Evolutionary conservation across 1,140 invertebrate species (phyloP), one percentile per base, ranked within the genome.

Genomic region (Portunus trituberculatus): DNA sequence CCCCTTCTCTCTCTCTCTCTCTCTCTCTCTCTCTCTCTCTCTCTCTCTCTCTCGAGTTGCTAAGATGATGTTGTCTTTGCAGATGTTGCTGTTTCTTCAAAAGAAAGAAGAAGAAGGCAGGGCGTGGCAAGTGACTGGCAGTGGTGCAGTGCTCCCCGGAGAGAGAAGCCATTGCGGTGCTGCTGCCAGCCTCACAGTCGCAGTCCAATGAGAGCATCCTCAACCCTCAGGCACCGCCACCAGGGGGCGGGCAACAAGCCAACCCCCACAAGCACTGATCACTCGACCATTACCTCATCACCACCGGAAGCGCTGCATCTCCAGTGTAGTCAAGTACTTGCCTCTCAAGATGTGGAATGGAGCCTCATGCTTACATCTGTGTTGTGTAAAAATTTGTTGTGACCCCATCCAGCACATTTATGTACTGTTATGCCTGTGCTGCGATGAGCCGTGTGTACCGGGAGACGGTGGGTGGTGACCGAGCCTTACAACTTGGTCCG

Each of bases 61-160:
- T 7, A 76, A 76, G 67, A 76, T n/a, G 20, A 2, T n/a, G 12
- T 76, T 25, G 96, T 96, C 97, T 97, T 98, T 98, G 97, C 98
- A 99, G 99, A 98, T 99, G 98, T 97, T 99, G 99, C 97, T 99
- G 98, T 97, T 99, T 99, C 98, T 99, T 99, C 98, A 99, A 99
- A 97, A 98, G 98, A 97, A 99, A 99, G 98, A 99, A 99, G 98
- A 99, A 99, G 98, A 99, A 99, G 98, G 98, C 98, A 96, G 98
- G 97, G 88, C 94, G 96, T 88, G 96, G 96, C 83, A 97, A 97
- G 96, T 97, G 96, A 97, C 96, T 97, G 96, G 96, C 96, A 97
- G 97, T 96, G 97, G 96, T 96, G 67, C 96, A 96, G 91, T 94
- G 96, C 94, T 96, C 97, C 96, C 96, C 93, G 20, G 98, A 98